Conservation (phyloP, 2,113 vertebrate genomes). For the Rostratula benghalensis region DNA sequence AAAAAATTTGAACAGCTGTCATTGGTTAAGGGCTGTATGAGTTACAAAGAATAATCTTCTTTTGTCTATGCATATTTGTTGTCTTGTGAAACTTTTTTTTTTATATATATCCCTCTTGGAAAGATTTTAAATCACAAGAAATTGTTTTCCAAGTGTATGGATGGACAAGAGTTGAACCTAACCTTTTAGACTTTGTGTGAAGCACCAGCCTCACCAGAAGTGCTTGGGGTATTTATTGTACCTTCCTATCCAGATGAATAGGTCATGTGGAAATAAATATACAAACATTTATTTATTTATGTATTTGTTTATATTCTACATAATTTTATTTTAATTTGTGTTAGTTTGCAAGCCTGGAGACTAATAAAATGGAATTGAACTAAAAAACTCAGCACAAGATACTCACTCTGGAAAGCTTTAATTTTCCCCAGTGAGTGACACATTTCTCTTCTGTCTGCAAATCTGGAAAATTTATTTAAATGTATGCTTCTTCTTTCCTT, state of each 20-base stretch:
- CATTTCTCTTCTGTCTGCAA: constrained; percentile 52
- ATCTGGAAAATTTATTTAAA: constrained; percentile 66
- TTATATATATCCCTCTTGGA: neutral
- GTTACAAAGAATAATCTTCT: neutral
- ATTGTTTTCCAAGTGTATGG: neutral
- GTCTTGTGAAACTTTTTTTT: neutral
- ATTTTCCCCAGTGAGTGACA: constrained; percentile 42
- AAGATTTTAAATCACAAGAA: neutral
- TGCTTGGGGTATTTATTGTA: constrained; percentile 21
- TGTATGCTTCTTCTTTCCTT: constrained; percentile 41
- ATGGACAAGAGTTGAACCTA: neutral
- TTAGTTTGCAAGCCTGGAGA: constrained; percentile 12
- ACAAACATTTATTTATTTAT: constrained; percentile 7
- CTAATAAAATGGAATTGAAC: constrained; percentile 16
- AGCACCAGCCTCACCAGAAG: neutral
- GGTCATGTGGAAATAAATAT: constrained; percentile 26
- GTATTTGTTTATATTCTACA: constrained; percentile 11
- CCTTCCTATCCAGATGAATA: neutral
- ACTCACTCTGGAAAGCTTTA: constrained; percentile 31
- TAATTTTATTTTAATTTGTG: constrained; percentile 14
- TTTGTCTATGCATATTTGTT: neutral
- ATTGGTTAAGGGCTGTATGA: neutral
- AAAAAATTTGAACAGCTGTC: neutral
- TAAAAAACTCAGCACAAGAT: neutral
- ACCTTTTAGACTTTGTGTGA: neutral